These are phyloP conservation scores for Aporrectodea caliginosa DNA, from an alignment of 1,140 invertebrate species.

Conservation along the genomic window DNA sequence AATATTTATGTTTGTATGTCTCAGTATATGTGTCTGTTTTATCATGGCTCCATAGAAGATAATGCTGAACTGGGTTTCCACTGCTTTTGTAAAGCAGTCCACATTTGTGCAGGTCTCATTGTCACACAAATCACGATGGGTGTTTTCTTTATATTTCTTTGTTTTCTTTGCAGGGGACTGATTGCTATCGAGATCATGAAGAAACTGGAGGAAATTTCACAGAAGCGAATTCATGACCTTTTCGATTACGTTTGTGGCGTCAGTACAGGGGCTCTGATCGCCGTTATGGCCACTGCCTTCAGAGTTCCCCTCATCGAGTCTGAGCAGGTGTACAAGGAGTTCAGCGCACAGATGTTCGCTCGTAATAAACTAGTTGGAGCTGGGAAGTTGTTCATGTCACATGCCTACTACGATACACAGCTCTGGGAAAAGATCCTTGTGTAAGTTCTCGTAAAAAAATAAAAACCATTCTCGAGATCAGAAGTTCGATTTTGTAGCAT, in stretches of 20 bases:
- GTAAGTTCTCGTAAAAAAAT: too few relatives aligned
- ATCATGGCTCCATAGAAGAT: too few relatives aligned
- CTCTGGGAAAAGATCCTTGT: conserved; percentile 78
- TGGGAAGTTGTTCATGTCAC: conserved; percentile 74
- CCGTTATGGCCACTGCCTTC: conserved; percentile 50
- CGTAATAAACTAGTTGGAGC: conserved; percentile 70
- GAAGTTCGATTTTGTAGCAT: too few relatives aligned
- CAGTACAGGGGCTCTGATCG: conserved; percentile 69
- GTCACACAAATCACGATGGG: too few relatives aligned
- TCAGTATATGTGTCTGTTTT: too few relatives aligned
- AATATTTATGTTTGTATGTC: too few relatives aligned
- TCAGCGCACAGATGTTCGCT: conserved; percentile 69
- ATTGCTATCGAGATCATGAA: conserved; percentile 75
- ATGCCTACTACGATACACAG: conserved; percentile 84
- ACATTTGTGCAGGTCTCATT: too few relatives aligned
- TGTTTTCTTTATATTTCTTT: too few relatives aligned
- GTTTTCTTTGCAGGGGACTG: too few relatives aligned
- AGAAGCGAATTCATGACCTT: conserved; percentile 60
- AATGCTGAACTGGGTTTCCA: too few relatives aligned
- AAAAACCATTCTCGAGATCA: too few relatives aligned
- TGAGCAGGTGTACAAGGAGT: conserved; percentile 65
- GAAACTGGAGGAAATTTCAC: conserved; percentile 64
- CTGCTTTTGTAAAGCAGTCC: too few relatives aligned
- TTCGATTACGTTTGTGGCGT: conserved; percentile 92
- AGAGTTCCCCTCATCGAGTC: conserved; percentile 63